Evolutionary conservation across 1,140 invertebrate genomes (phyloP).

Genomic region (Drosophila arawakana): DNA sequence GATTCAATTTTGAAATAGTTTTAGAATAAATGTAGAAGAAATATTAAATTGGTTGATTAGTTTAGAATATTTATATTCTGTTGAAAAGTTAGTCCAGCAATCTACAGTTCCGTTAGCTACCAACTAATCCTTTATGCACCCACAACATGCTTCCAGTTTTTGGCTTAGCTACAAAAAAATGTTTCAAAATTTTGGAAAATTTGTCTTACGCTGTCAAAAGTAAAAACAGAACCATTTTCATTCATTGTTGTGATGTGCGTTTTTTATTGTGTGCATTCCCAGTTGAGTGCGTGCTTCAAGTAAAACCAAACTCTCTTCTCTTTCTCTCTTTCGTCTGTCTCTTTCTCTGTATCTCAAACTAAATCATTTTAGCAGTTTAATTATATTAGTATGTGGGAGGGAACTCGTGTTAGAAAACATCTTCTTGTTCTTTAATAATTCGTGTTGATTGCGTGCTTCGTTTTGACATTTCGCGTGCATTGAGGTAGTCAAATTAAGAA

Average conservation of each 20-base stretch:
- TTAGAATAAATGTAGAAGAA: background rate
- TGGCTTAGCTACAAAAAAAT: constrained; percentile 37
- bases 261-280: constrained; percentile 50
- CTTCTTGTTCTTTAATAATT: constrained; percentile 34
- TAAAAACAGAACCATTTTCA: constrained; percentile 78
- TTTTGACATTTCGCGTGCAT: constrained; percentile 26
- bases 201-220: constrained; percentile 75
- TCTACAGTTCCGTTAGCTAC: constrained; percentile 35
- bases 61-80: background rate
- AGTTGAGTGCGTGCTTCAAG: constrained; percentile 61
- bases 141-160: constrained; percentile 42
- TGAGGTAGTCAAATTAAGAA: constrained; percentile 43
- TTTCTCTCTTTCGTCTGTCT: constrained; percentile 4
- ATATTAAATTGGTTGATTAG: constrained; percentile 1
- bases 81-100: constrained; percentile 33
- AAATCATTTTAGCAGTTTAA: constrained; percentile 11
- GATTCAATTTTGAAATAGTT: background rate
- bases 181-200: constrained; percentile 71
- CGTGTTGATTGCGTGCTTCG: constrained; percentile 44
- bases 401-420: constrained; percentile 43
- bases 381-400: constrained; percentile 49
- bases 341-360: constrained; percentile 7
- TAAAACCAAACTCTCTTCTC: constrained; percentile 31
- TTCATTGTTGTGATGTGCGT: constrained; percentile 45
- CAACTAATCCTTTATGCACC: constrained; percentile 23